Conservation (phyloP, 2,113 vertebrate genomes). For the Ramphastos sulfuratus region DNA sequence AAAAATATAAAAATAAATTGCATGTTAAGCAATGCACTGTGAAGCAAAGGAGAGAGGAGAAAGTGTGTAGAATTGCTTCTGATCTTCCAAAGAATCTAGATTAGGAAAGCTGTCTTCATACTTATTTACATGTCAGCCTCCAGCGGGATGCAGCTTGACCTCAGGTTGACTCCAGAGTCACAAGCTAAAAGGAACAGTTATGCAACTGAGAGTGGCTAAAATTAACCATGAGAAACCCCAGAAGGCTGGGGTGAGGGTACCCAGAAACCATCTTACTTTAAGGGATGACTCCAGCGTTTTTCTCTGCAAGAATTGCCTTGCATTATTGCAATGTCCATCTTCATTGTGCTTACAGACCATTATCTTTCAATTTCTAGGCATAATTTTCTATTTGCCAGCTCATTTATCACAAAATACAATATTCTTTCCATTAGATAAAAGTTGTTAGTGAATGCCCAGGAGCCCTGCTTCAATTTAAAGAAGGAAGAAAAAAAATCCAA, state of each 20-base stretch:
- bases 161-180: constrained; percentile 49
- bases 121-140: constrained; percentile 43
- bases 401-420: constrained; percentile 22
- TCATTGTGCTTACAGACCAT: background rate
- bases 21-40: background rate
- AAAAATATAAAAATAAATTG: background rate
- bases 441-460: background rate
- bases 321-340: background rate
- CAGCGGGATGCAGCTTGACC: constrained; percentile 49
- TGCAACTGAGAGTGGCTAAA: constrained; percentile 53
- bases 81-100: background rate
- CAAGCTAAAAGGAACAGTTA: constrained; percentile 60
- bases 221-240: constrained; percentile 29
- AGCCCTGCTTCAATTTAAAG: background rate
- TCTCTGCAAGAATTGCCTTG: background rate
- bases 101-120: constrained; percentile 8
- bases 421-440: background rate
- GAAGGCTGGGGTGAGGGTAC: constrained; percentile 22
- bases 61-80: background rate
- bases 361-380: constrained; percentile 16
- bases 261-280: background rate
- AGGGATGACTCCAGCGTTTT: background rate
- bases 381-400: constrained; percentile 39
- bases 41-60: background rate
- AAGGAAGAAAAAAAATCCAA: background rate